A percentile compares a stretch with the other conserved stretches of the same genome.
phyloP scores from a whole-genome alignment of 2,888 invertebrate species.

The Yponomeuta plumbellus region DNA sequence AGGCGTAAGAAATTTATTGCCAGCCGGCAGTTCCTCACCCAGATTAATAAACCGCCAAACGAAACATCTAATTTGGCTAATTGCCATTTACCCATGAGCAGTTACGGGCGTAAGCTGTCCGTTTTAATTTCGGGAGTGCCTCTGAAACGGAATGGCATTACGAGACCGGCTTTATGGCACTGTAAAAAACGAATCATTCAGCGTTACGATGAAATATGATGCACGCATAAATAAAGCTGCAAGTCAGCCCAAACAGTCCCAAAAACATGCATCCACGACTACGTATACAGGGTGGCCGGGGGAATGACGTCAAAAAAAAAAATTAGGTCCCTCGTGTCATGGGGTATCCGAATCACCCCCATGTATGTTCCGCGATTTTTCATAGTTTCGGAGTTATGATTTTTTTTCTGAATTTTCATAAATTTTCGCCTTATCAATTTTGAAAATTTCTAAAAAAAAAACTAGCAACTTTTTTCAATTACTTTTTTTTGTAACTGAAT shows the following conservation, averaged over 20 bases:
- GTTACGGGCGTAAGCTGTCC: slow-evolving; percentile 50
- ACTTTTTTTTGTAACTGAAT: no score
- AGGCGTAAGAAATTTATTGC: neutral
- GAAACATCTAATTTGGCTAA: slow-evolving; percentile 40
- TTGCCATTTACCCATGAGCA: slow-evolving; percentile 35
- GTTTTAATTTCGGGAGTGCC: slow-evolving; percentile 54
- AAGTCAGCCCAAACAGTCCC: neutral
- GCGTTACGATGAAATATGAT: neutral
- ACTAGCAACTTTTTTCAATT: no score
- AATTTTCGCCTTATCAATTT: no score
- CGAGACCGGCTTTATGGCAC: neutral
- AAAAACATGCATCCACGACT: neutral
- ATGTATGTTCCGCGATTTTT: no score
- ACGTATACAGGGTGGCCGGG: no score
- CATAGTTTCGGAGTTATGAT: no score
- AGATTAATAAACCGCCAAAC: slow-evolving; percentile 8
- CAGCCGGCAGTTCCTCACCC: neutral
- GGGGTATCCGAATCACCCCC: no score
- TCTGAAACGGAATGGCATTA: neutral
- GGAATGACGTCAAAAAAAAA: no score
- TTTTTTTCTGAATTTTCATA: no score
- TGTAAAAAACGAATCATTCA: neutral
- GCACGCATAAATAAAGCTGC: neutral
- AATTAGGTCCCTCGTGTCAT: no score
- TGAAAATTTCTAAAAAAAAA: no score